Evolutionary conservation across 2,888 invertebrate species (phyloP).

Genomic region (Cheilosia soror): DNA sequence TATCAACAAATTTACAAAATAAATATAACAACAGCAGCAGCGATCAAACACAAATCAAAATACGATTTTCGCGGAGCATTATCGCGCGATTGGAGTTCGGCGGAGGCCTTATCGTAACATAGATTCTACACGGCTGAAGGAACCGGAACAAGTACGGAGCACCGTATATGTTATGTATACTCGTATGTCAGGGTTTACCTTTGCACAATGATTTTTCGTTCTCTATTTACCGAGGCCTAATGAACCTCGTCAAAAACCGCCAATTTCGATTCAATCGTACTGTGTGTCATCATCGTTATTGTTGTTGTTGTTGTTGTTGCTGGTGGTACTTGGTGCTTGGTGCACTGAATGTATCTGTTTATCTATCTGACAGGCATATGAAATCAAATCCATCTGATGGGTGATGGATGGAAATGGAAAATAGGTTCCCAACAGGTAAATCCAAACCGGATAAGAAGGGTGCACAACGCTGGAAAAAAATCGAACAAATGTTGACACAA

Average conservation of each 20-base stretch:
- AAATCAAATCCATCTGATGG: conserved; percentile 34
- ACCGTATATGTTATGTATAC: neutral
- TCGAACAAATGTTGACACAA: conserved; percentile 60
- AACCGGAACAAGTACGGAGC: conserved; percentile 39
- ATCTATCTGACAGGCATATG: conserved; percentile 38
- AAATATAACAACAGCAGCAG: conserved; percentile 78
- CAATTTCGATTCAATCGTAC: conserved; percentile 64
- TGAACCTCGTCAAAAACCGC: conserved; percentile 74
- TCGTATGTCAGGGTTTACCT: conserved; percentile 21
- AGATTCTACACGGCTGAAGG: conserved; percentile 4
- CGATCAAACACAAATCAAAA: conserved; percentile 83
- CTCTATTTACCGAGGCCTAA: conserved; percentile 68
- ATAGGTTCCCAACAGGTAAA: conserved; percentile 69
- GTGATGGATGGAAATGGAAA: conserved; percentile 1
- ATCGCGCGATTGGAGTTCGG: conserved; percentile 65
- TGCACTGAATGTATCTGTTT: conserved; percentile 21
- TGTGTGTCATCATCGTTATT: conserved; percentile 15
- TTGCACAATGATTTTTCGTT: conserved; percentile 55
- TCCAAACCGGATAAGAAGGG: conserved; percentile 49
- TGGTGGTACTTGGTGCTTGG: neutral
- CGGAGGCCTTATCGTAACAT: conserved; percentile 28
- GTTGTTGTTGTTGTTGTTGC: conserved; percentile 33
- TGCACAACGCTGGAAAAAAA: conserved; percentile 3
- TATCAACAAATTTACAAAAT: conserved; percentile 82
- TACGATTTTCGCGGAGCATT: conserved; percentile 78